Base-by-base conservation (phyloP, 2,113 vertebrate species). In the Mus pahari region DNA sequence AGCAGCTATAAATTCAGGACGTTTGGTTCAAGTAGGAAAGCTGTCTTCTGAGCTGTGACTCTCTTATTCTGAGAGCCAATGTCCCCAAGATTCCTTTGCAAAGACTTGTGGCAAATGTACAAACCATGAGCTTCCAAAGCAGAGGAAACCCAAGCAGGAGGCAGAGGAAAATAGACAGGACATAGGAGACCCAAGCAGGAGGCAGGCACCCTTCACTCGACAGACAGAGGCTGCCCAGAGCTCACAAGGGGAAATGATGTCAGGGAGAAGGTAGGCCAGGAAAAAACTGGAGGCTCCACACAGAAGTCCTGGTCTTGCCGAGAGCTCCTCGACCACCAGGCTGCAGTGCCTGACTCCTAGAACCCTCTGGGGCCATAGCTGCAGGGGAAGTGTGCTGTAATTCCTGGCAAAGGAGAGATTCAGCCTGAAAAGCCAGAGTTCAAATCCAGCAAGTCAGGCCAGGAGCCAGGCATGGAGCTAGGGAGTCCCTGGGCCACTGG, bases 391-490 rank as follows among this genome's bases (percentile, higher is more conserved):
- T 45, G 7, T 19, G 20, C 36, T 48, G 17, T 36, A 7, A 5
- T 62, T 36, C 11, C n/a, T 74, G 24, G 2, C 20, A n/a, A 19
- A 8, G 22, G 45, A 75, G 55, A 31, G 10, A 73, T 12, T 75
- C 64, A 60, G 73, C 73, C 73, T 50, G 39, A 31, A 83, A 70
- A 74, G 88, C 55, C 93, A 50, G 87, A 16, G 77, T 62, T 55
- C 94, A 45, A 45, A 86, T 55, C 53, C 78, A 79, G 68, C 91
- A 68, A 33, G 13, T 12, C 48, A 5, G 48, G 79, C 82, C 64
- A 55, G 4, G 36, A 31, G 33, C 78, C 86, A 60, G 62, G 39
- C 87, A 28, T 66, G 8, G 68, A 64, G 26, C n/a, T 26, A 77
- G 11, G 64, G n/a, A 89, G 79, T n/a, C 86, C 71, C 79, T 10